Evolutionary conservation across 1,140 invertebrate genomes (phyloP).

Genomic region (Dreissena polymorpha): DNA sequence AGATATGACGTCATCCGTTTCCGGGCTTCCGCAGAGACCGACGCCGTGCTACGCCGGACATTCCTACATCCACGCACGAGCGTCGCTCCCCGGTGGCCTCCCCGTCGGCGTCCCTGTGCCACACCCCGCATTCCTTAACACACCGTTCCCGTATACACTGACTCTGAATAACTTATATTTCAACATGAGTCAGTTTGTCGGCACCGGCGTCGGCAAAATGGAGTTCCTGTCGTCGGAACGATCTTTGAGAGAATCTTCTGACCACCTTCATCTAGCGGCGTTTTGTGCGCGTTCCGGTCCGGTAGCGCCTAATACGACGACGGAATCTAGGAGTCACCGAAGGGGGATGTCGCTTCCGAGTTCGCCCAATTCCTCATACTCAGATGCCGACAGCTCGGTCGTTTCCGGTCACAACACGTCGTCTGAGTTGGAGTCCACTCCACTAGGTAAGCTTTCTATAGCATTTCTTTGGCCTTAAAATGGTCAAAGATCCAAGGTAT

Average conservation of each 20-base stretch:
- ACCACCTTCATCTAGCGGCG: neutral
- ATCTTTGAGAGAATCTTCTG: neutral
- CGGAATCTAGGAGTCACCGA: neutral
- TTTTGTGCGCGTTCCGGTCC: neutral
- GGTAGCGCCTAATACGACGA: neutral
- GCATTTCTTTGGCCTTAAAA: too few species aligned
- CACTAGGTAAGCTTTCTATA: too few species aligned
- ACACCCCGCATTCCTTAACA: neutral
- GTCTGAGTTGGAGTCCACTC: neutral
- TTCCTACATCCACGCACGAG: neutral
- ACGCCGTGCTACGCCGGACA: neutral
- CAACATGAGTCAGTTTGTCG: neutral
- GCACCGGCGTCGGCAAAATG: neutral
- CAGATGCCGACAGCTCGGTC: neutral
- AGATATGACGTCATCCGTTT: neutral
- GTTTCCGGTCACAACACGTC: neutral
- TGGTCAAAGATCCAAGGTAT: too few species aligned
- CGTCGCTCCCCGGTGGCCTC: neutral
- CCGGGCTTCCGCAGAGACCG: conserved; percentile 1
- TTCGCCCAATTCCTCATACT: neutral
- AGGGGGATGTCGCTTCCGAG: neutral
- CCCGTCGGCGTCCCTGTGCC: neutral
- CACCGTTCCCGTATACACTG: conserved; percentile 1
- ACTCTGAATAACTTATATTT: conserved; percentile 11
- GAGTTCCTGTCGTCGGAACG: neutral